These are phyloP conservation scores for Ridgeia piscesae DNA, from an alignment of 1,140 invertebrate species.

Conservation along the genomic window DNA sequence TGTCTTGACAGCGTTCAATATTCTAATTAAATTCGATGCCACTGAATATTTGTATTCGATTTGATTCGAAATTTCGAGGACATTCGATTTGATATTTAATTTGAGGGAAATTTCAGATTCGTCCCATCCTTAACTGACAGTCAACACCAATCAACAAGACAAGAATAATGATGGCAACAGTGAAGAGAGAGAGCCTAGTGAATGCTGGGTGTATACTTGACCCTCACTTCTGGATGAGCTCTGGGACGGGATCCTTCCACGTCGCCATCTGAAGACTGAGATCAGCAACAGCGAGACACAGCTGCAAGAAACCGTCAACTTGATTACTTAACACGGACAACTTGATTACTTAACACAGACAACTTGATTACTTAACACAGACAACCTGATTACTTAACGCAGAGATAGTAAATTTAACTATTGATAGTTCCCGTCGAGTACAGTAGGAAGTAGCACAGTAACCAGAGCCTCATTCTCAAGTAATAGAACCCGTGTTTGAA, in stretches of 20 bases:
- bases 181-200: background rate
- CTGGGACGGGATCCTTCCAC: slow-evolving; percentile 86
- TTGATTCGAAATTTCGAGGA: too few species aligned
- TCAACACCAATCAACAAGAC: too few species aligned
- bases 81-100: too few species aligned
- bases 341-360: background rate
- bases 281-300: slow-evolving; percentile 90
- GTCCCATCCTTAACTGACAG: too few species aligned
- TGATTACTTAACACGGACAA: background rate
- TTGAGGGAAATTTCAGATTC: too few species aligned
- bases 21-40: too few species aligned
- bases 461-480: too few species aligned
- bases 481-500: too few species aligned
- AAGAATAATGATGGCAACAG: background rate
- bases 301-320: slow-evolving; percentile 51
- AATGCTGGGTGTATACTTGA: slow-evolving; percentile 23
- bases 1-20: too few species aligned
- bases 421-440: background rate
- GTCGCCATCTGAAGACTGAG: slow-evolving; percentile 88
- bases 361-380: background rate
- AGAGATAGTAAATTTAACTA: too few species aligned
- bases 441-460: background rate
- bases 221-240: slow-evolving; percentile 76
- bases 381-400: background rate
- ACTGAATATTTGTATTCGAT: too few species aligned